These are phyloP conservation scores for Hirtodrosophila histrioides DNA, from an alignment of 2,888 invertebrate genomes.

Conservation along the genomic window DNA sequence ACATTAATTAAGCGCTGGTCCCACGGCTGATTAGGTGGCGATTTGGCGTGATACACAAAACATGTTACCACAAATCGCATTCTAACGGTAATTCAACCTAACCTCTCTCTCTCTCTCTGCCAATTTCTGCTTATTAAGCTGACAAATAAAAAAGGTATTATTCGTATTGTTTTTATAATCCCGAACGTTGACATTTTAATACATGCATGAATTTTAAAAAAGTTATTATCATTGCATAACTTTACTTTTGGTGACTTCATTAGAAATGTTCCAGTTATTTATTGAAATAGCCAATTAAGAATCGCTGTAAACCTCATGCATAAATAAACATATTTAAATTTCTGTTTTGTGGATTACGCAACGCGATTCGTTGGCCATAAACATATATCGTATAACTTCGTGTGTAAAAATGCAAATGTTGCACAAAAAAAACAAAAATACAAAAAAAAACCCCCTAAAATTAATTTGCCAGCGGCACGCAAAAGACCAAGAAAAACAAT, in stretches of 20 bases:
- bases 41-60: slow-evolving; percentile 17
- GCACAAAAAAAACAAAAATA: slow-evolving; percentile 13
- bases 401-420: slow-evolving; percentile 40
- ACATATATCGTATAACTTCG: slow-evolving; percentile 7
- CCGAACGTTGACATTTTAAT: slow-evolving; percentile 55
- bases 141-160: too few relatives aligned
- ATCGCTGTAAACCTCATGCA: slow-evolving; percentile 38
- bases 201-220: slow-evolving; percentile 10
- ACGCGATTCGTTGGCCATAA: slow-evolving; percentile 14
- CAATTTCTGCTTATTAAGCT: too few relatives aligned
- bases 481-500: background rate
- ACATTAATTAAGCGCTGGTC: slow-evolving; percentile 57
- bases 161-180: background rate
- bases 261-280: slow-evolving; percentile 42
- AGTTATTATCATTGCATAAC: slow-evolving; percentile 16
- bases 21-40: slow-evolving; percentile 42
- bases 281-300: slow-evolving; percentile 49
- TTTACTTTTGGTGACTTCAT: slow-evolving; percentile 22
- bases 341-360: slow-evolving; percentile 39
- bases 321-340: slow-evolving; percentile 31
- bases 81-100: slow-evolving; percentile 1
- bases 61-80: slow-evolving; percentile 17
- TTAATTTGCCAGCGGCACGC: slow-evolving; percentile 16
- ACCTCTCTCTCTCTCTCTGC: background rate
- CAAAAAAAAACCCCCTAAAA: slow-evolving; percentile 15